Conservation (phyloP, 2,113 vertebrate genomes). For the Struthidea cinerea region DNA sequence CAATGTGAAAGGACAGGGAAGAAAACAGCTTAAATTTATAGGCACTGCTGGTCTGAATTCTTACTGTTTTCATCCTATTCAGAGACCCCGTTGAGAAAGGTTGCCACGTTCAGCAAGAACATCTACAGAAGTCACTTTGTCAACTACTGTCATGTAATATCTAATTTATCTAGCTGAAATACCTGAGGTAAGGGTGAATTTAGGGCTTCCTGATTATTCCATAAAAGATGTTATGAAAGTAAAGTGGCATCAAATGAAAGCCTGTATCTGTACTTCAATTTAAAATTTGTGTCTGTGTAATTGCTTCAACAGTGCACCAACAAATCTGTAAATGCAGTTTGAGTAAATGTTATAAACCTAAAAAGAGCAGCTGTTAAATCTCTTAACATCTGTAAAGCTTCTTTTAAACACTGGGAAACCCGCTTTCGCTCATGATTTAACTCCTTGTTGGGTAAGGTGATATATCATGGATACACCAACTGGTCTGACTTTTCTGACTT, state of each 20-base stretch:
- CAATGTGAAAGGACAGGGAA: not conserved
- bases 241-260: constrained; percentile 29
- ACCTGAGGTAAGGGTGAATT: not conserved
- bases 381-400: constrained; percentile 64
- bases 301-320: not conserved
- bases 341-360: constrained; percentile 49
- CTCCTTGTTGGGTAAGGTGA: not conserved
- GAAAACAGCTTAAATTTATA: not conserved
- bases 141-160: not conserved
- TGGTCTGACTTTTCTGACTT: not conserved
- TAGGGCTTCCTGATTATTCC: not conserved
- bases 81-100: not conserved
- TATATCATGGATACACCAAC: not conserved
- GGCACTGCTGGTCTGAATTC: not conserved
- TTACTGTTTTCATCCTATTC: not conserved
- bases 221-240: not conserved
- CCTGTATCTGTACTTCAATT: not conserved
- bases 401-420: constrained; percentile 50
- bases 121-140: not conserved
- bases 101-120: not conserved
- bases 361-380: constrained; percentile 63
- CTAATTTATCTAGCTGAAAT: not conserved
- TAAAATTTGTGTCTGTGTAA: not conserved
- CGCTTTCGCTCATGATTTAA: constrained; percentile 24
- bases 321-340: constrained; percentile 45